phyloP scores from a whole-genome alignment of 2,797 vertebrate genomes.

The Mormyrops attenuatus region DNA sequence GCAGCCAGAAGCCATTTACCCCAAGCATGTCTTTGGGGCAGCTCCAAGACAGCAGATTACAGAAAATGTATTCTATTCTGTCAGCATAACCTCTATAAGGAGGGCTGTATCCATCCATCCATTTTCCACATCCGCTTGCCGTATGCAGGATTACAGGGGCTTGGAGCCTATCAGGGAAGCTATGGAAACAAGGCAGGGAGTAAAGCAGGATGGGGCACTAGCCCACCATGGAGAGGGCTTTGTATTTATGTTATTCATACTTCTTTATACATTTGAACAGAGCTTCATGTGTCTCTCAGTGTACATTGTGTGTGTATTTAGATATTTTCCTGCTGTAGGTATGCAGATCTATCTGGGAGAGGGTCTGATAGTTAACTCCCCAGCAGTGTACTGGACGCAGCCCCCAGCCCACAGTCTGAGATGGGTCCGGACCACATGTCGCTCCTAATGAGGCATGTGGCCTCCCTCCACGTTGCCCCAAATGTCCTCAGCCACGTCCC shows the following conservation, averaged over 20 bases:
- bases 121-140: background rate
- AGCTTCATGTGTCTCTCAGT: background rate
- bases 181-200: background rate
- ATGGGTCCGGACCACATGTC: background rate
- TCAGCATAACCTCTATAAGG: background rate
- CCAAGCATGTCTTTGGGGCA: background rate
- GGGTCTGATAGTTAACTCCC: background rate
- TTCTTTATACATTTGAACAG: background rate
- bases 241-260: background rate
- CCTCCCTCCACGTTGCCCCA: background rate
- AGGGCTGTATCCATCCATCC: background rate
- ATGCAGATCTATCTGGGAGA: background rate
- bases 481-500: background rate
- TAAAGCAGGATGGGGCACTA: background rate
- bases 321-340: background rate
- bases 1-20: background rate
- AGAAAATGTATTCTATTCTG: background rate
- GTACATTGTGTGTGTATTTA: background rate
- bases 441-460: constrained; percentile 13
- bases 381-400: background rate
- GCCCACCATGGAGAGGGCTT: background rate
- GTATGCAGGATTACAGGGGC: background rate
- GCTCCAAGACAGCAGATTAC: background rate
- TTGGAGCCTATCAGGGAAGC: background rate
- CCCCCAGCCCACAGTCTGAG: background rate